Evolutionary conservation across 2,888 invertebrate genomes (phyloP).

Genomic region (Dicyrtoma fusca): DNA sequence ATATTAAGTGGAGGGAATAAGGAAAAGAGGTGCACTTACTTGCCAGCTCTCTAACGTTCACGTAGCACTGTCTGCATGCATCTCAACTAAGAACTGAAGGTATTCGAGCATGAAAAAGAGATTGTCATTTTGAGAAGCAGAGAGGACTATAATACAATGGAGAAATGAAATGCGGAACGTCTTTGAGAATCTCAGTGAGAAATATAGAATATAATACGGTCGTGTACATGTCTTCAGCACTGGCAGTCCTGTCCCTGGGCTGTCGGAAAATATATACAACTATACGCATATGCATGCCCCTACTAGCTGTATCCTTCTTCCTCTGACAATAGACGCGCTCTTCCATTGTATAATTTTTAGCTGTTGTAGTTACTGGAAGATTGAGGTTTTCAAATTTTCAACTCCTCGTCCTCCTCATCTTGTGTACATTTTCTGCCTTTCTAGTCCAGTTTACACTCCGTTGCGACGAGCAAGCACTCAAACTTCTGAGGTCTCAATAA

Average conservation of each 20-base stretch:
- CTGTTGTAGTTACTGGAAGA: no score
- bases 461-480: no score
- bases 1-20: background rate
- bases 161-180: slow-evolving; percentile 38
- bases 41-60: background rate
- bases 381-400: no score
- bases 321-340: slow-evolving; percentile 2
- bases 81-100: slow-evolving; percentile 24
- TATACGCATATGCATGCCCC: background rate
- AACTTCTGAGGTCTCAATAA: no score
- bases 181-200: slow-evolving; percentile 30
- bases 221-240: background rate
- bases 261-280: no score
- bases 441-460: no score
- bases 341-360: background rate
- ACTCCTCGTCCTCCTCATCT: no score
- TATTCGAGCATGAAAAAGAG: slow-evolving; percentile 38
- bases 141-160: slow-evolving; percentile 30
- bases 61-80: slow-evolving; percentile 1
- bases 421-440: no score
- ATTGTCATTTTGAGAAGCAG: slow-evolving; percentile 34
- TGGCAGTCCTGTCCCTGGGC: no score
- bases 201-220: slow-evolving; percentile 20
- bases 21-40: background rate
- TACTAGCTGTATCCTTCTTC: background rate